Conservation (phyloP, 1,140 invertebrate genomes). For the Limonius californicus region DNA sequence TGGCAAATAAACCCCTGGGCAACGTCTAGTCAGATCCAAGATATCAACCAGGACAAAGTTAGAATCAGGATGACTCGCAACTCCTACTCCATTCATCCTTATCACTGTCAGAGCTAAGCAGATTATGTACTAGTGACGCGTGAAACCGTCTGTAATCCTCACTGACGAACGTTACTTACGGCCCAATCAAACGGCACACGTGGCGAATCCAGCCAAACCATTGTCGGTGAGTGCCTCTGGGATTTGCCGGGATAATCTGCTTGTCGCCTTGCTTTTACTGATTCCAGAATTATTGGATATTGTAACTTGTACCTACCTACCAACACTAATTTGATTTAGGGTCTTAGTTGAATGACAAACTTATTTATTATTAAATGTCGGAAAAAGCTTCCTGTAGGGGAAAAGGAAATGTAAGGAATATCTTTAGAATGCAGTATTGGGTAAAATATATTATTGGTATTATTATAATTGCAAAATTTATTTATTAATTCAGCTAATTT, state of each 20-base stretch:
- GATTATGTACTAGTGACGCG: conserved; percentile 48
- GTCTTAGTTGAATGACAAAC: no score
- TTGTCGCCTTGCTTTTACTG: conserved; percentile 28
- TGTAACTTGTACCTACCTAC: neutral
- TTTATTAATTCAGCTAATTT: no score
- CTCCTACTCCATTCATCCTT: conserved; percentile 43
- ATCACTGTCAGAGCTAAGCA: conserved; percentile 47
- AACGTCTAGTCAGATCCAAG: conserved; percentile 15
- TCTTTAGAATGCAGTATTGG: no score
- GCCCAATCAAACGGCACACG: conserved; percentile 44
- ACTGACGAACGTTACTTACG: conserved; percentile 43
- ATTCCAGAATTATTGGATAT: neutral
- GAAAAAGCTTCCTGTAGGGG: no score
- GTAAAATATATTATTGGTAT: no score
- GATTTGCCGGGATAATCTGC: conserved; percentile 30
- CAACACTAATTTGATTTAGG: no score
- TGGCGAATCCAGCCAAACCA: conserved; percentile 28
- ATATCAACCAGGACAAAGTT: conserved; percentile 1
- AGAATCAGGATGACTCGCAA: conserved; percentile 21
- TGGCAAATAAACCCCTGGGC: neutral
- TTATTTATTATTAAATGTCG: no score
- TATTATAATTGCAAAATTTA: no score
- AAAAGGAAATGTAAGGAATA: no score
- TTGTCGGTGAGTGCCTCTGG: conserved; percentile 28
- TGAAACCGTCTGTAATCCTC: conserved; percentile 47